Percentiles rank a stretch among this genome's conserved stretches.
These are phyloP conservation scores for Siniperca scherzeri DNA, from an alignment of 2,797 vertebrate species.

Conservation along the genomic window DNA sequence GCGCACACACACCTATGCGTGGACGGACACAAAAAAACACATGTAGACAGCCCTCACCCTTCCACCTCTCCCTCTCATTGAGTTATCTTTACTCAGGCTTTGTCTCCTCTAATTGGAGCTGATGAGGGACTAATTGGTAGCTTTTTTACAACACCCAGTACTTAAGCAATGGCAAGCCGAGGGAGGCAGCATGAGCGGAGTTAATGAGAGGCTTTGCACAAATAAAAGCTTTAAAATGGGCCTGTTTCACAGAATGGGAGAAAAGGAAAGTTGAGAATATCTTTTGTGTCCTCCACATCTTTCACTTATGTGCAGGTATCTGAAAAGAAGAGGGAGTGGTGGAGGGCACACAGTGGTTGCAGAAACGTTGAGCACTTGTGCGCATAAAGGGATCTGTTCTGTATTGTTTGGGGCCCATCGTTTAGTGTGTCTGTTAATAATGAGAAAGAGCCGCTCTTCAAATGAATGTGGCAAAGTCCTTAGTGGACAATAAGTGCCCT, in stretches of 20 bases:
- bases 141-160: constrained; percentile 90
- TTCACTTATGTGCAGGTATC: constrained; percentile 88
- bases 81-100: constrained; percentile 98
- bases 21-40: constrained; percentile 40
- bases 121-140: constrained; percentile 99
- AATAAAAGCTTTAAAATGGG: constrained; percentile 88
- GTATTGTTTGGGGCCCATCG: constrained; percentile 85
- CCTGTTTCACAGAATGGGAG: constrained; percentile 80
- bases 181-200: constrained; percentile 94
- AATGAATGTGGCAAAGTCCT: constrained; percentile 87
- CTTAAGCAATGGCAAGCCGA: constrained; percentile 91
- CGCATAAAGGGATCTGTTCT: constrained; percentile 86
- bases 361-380: constrained; percentile 85
- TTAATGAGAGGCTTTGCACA: constrained; percentile 95
- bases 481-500: constrained; percentile 83
- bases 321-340: constrained; percentile 82
- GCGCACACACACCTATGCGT: background rate
- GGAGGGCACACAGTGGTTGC: constrained; percentile 76
- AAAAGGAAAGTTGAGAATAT: constrained; percentile 88
- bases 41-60: constrained; percentile 60
- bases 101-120: constrained; percentile 99
- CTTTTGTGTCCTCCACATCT: constrained; percentile 85
- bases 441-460: constrained; percentile 83
- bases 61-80: constrained; percentile 87
- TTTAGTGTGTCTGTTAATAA: constrained; percentile 88